Conservation (phyloP, 1,140 invertebrate species). For the Bombus breviceps region DNA sequence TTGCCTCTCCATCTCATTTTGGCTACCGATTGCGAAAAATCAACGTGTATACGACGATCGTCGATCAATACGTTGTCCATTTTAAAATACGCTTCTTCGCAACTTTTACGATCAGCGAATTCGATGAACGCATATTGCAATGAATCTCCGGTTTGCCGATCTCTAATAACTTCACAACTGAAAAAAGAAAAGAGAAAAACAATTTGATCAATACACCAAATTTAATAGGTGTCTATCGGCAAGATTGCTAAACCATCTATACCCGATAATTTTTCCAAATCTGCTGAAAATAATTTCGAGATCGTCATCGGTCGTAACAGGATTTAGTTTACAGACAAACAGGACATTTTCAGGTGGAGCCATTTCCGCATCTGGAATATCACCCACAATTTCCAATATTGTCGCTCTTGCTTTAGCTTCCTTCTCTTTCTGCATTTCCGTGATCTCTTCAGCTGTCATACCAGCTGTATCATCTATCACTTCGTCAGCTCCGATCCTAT, state of each 20-base stretch:
- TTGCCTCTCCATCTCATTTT: constrained; percentile 95
- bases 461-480: constrained; percentile 96
- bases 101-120: constrained; percentile 96
- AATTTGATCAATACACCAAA: constrained; percentile 20
- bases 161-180: constrained; percentile 98
- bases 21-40: constrained; percentile 99
- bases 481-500: constrained; percentile 97
- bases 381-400: constrained; percentile 99
- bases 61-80: constrained; percentile 99
- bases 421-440: constrained; percentile 93
- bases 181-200: constrained; percentile 58
- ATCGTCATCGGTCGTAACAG: constrained; percentile 98
- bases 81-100: constrained; percentile 99
- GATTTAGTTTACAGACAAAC: constrained; percentile 99
- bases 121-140: constrained; percentile 99
- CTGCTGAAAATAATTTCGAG: constrained; percentile 98
- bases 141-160: constrained; percentile 96
- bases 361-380: constrained; percentile 98
- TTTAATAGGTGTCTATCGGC: background rate
- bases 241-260: constrained; percentile 42
- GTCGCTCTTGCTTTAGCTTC: constrained; percentile 98
- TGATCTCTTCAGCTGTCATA: constrained; percentile 91
- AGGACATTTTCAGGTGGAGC: constrained; percentile 99
- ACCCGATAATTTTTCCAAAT: constrained; percentile 96
- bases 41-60: constrained; percentile 99